phyloP scores from a whole-genome alignment of 2,797 vertebrate genomes.

The Tangara arthus region DNA sequence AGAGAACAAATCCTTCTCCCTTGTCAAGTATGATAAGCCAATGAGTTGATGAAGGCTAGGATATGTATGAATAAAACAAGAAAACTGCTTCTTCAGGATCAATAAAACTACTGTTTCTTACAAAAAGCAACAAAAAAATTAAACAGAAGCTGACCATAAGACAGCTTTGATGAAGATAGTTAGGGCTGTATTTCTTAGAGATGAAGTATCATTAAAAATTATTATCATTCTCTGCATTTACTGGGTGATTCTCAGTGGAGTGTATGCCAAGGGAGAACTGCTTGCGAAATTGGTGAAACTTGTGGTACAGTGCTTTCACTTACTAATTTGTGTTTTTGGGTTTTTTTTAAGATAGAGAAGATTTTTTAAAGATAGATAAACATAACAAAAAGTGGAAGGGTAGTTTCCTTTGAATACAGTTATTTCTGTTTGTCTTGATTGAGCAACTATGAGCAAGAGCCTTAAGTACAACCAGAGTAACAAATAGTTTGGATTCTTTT shows the following conservation, averaged over 20 bases:
- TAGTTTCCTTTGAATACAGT: not conserved
- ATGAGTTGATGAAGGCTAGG: not conserved
- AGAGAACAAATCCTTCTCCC: not conserved
- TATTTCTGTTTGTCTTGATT: not conserved
- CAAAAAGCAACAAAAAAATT: not conserved
- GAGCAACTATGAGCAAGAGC: not conserved
- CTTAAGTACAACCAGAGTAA: not conserved
- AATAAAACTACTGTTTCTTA: not conserved
- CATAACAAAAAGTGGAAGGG: not conserved
- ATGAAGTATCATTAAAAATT: not conserved
- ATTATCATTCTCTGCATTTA: not conserved
- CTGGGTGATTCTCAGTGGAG: not conserved
- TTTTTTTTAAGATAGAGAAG: not conserved
- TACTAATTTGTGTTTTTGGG: not conserved
- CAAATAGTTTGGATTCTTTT: not conserved
- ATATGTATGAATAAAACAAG: not conserved
- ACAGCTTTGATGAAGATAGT: conserved; percentile 13
- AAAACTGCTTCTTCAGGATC: not conserved
- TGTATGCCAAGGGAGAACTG: not conserved
- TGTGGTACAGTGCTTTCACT: not conserved
- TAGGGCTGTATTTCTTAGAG: not conserved
- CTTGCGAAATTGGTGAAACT: not conserved
- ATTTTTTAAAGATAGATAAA: not conserved
- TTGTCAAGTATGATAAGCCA: not conserved
- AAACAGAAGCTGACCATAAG: not conserved